A percentile compares a stretch with the other conserved stretches of the same genome.
Conservation (phyloP, 2,113 vertebrate species). For the Tapirus terrestris region DNA sequence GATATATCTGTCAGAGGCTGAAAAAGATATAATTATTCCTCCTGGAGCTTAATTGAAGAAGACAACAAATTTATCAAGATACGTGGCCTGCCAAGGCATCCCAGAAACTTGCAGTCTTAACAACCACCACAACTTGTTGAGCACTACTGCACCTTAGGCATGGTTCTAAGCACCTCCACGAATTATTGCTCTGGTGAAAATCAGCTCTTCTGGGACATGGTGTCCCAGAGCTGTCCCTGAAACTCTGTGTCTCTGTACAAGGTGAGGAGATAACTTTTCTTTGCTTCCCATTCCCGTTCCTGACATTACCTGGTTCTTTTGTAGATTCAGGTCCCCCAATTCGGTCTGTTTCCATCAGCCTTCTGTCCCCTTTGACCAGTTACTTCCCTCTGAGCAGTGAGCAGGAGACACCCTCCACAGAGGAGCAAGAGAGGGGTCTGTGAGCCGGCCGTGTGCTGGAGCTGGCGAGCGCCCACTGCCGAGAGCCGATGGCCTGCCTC, state of each 20-base stretch:
- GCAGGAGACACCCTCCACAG: background rate
- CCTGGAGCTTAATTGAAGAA: background rate
- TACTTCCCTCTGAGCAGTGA: background rate
- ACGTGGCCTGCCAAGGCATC: background rate
- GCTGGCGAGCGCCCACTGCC: fast-evolving
- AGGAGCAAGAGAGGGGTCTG: fast-evolving
- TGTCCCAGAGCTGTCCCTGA: background rate
- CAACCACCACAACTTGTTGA: background rate
- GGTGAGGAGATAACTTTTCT: background rate
- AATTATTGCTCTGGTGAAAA: background rate
- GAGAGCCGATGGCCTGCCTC: fast-evolving
- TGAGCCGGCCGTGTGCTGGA: fast-evolving
- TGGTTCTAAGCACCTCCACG: background rate
- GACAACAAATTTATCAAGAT: background rate
- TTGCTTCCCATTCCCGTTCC: background rate
- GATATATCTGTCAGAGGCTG: background rate
- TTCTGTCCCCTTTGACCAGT: background rate
- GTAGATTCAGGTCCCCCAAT: background rate
- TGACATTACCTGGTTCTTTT: background rate
- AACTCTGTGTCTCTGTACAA: background rate
- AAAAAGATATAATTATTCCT: background rate
- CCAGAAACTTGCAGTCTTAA: background rate
- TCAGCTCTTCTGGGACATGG: too few relatives aligned
- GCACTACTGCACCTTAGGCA: background rate
- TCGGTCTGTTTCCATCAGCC: background rate